phyloP scores from a whole-genome alignment of 2,888 invertebrate genomes.

The Dexiosoma caninum region DNA sequence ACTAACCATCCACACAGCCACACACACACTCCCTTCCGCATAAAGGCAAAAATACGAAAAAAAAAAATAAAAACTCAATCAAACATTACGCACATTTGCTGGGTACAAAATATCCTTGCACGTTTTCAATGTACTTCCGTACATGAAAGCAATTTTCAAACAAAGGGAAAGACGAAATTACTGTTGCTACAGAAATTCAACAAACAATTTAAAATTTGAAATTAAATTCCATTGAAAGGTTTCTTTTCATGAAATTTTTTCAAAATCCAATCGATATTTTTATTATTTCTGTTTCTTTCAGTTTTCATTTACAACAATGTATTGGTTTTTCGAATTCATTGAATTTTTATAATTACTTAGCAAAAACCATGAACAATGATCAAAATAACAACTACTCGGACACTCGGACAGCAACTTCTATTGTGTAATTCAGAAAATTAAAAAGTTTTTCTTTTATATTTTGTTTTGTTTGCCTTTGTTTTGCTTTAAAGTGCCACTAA shows the following conservation, averaged over 20 bases:
- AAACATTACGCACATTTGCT: constrained; percentile 44
- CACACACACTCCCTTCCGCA: not conserved
- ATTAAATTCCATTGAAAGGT: constrained; percentile 28
- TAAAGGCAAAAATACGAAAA: not conserved
- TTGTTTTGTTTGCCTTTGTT: not conserved
- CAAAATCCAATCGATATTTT: constrained; percentile 10
- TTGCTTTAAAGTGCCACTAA: not conserved
- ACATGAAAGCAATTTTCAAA: not conserved
- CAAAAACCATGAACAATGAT: not conserved
- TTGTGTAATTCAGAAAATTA: constrained; percentile 43
- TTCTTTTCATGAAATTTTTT: not conserved
- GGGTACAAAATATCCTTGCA: not conserved
- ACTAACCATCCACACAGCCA: not conserved
- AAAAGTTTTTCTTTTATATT: constrained; percentile 31
- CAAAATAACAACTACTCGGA: constrained; percentile 14
- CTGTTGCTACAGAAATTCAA: not conserved
- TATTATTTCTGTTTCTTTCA: not conserved
- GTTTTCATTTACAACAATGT: constrained; percentile 14
- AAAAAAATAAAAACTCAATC: constrained; percentile 37
- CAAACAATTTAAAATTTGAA: constrained; percentile 22
- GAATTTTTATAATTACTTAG: constrained; percentile 29
- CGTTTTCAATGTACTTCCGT: not conserved
- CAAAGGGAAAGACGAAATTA: not conserved
- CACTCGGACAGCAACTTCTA: not conserved
- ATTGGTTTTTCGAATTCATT: constrained; percentile 14